phyloP scores from a whole-genome alignment of 1,140 invertebrate genomes.

The Paracyclopina nana region DNA sequence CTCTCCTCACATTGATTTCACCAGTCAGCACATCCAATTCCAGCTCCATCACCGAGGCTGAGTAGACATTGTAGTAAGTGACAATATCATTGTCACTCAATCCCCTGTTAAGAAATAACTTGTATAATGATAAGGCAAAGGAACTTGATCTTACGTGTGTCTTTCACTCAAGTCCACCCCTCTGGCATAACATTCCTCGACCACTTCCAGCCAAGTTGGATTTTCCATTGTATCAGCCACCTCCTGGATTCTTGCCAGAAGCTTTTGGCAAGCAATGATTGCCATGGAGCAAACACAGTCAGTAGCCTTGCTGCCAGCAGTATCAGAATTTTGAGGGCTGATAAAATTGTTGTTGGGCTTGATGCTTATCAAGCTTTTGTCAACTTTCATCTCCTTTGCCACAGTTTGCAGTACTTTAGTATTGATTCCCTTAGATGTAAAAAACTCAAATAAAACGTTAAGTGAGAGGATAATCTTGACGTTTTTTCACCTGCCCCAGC shows the following conservation, averaged over 20 bases:
- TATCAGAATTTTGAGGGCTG: slow-evolving; percentile 24
- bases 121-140: neutral
- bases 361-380: slow-evolving; percentile 21
- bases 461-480: too few relatives aligned
- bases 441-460: too few relatives aligned
- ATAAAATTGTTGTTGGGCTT: slow-evolving; percentile 23
- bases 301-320: slow-evolving; percentile 25
- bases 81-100: slow-evolving; percentile 26
- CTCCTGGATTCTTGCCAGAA: neutral
- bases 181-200: slow-evolving; percentile 34
- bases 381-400: slow-evolving; percentile 17
- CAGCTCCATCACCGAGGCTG: neutral
- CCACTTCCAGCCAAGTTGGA: slow-evolving; percentile 40
- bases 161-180: slow-evolving; percentile 42
- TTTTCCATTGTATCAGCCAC: slow-evolving; percentile 22
- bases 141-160: slow-evolving; percentile 33
- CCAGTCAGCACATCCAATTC: neutral
- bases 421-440: too few relatives aligned
- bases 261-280: slow-evolving; percentile 40
- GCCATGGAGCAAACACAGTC: slow-evolving; percentile 22
- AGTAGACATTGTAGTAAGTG: slow-evolving; percentile 21
- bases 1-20: neutral
- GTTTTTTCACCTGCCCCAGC: slow-evolving; percentile 50
- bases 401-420: slow-evolving; percentile 30
- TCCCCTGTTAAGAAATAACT: neutral